Base-by-base conservation (phyloP, 2,888 invertebrate genomes). In the Psococerastis gibbosa region DNA sequence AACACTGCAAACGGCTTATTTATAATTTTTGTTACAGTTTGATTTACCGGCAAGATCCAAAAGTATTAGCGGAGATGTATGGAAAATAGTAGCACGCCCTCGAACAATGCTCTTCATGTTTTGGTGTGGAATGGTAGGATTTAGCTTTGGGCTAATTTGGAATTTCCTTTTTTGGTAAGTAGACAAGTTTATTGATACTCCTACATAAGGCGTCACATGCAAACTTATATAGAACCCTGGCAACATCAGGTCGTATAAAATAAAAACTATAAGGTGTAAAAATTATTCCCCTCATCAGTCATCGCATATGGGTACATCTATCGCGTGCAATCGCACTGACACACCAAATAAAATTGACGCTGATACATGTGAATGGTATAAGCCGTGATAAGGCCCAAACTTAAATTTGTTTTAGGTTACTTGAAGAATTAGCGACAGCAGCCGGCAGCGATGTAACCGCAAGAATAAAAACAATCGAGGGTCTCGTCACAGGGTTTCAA, bases 131-230 rank as follows among this genome's bases (percentile, higher is more conserved):
- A 70, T 71, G 2, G 77, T 85, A 17, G 92, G 92, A 0, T 66
- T 88, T 50, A 78, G 84, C 52, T 87, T 85, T 0, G 87, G 83
- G 0, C 61, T 88, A 0, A 65, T 87, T 17, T 91, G 91, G 83
- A 77, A 85, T 52, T 92, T 88, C 57, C 63, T 89, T 0, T 85
- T 87, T 56, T 87, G 84, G 80, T 65, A 57, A 47, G 48, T 42
- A 43, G 31, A 27, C 3, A 17, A 33, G 22, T 23, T n/a, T n/a
- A n/a, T n/a, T n/a, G n/a, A n/a, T n/a, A n/a, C n/a, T n/a, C n/a
- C n/a, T n/a, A n/a, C n/a, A n/a, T n/a, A n/a, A n/a, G n/a, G n/a
- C n/a, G n/a, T n/a, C n/a, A n/a, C n/a, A n/a, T n/a, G n/a, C n/a
- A n/a, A n/a, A n/a, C n/a, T n/a, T n/a, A n/a, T n/a, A n/a, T n/a